These are phyloP conservation scores for Patella depressa DNA, from an alignment of 2,888 invertebrate species.

Conservation along the genomic window DNA sequence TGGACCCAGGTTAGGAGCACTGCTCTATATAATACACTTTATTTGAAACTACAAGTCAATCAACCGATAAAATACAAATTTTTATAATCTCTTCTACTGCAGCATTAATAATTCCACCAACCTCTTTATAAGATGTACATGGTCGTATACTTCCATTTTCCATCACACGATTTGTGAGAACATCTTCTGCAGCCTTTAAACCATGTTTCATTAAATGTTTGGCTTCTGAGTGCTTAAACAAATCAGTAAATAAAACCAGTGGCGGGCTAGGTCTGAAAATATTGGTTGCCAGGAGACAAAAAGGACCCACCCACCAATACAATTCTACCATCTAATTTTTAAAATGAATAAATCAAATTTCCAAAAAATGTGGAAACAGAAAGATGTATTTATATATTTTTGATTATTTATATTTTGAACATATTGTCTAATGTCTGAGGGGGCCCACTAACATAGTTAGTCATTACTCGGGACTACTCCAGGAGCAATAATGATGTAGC, in stretches of 20 bases:
- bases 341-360: no score
- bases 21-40: no score
- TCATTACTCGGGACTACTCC: no score
- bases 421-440: neutral
- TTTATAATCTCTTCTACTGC: no score
- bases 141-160: constrained; percentile 60
- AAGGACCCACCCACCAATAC: neutral
- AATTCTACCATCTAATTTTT: no score
- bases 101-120: constrained; percentile 24
- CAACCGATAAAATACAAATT: no score
- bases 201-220: constrained; percentile 56
- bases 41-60: no score
- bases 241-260: neutral
- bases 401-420: no score
- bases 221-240: constrained; percentile 53
- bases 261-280: no score
- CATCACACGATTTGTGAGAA: constrained; percentile 57
- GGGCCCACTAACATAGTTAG: neutral
- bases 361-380: neutral
- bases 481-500: no score
- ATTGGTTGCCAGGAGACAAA: neutral
- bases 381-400: no score
- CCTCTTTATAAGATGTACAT: constrained; percentile 62
- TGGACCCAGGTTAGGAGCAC: no score
- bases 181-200: constrained; percentile 57